Conservation (phyloP, 2,113 vertebrate species). For the Microtus montanus region DNA sequence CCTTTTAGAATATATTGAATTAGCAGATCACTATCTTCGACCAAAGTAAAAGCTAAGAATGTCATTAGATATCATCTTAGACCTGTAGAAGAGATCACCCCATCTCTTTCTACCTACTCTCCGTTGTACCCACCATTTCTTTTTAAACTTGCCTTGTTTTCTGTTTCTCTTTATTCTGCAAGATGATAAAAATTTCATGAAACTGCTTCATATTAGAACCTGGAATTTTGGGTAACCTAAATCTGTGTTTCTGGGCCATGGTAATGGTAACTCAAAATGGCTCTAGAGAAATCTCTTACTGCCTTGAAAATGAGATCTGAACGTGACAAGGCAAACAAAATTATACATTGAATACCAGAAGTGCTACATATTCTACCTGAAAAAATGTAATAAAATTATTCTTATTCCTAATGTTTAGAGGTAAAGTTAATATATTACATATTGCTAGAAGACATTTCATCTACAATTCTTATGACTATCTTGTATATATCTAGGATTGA, state of each 20-base stretch:
- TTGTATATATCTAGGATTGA: neutral
- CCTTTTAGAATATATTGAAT: neutral
- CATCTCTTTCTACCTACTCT: neutral
- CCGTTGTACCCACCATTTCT: neutral
- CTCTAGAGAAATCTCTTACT: neutral
- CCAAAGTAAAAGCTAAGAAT: neutral
- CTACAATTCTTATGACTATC: neutral
- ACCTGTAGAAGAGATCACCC: too few relatives aligned
- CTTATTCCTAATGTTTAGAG: neutral
- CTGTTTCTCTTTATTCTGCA: neutral
- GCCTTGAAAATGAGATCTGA: neutral
- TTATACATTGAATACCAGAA: neutral
- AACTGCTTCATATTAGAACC: neutral
- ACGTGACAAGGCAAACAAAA: neutral
- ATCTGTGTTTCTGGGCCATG: neutral
- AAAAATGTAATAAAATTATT: neutral
- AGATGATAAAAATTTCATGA: neutral
- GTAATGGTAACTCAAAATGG: neutral
- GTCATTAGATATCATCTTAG: neutral
- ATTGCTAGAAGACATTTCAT: neutral
- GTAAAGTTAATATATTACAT: neutral
- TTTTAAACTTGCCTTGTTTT: neutral
- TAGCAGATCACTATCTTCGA: neutral
- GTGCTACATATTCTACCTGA: neutral
- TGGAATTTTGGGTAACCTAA: neutral